Base-by-base conservation (phyloP, 1,140 invertebrate species). In the Zaprionus taronus region DNA sequence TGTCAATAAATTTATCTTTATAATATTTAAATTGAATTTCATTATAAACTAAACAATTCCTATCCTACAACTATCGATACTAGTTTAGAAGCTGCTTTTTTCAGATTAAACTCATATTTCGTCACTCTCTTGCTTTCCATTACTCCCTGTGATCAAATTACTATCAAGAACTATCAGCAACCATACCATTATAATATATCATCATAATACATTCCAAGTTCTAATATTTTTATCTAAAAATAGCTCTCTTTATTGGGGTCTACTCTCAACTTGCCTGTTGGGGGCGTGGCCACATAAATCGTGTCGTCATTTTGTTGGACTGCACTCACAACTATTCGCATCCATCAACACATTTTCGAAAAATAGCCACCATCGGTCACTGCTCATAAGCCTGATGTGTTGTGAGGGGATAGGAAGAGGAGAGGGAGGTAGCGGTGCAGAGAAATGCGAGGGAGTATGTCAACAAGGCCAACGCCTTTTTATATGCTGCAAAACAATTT, bases 401-500 rank as follows among this genome's bases (percentile, higher is more conserved):
- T 20, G n/a, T 31, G 4, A 58, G 4, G 5, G 15, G 5, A 4
- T 2, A 1, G 36, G 17, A 11, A 1, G n/a, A 47, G 44, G 47
- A 20, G 0, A 5, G 12, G 38, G 36, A 7, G 4, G 24, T 4
- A 6, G 55, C 0, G 9, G 31, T 34, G 6, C 28, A 31, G 28
- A 31, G 28, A 31, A 31, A 36, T 36, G 41, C n/a, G 64, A n/a
- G 34, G n/a, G 2, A 41, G 58, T 34, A 55, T 74, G 57, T 70
- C 38, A 63, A 49, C 65, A 53, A 66, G 26, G 49, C 57, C 69
- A 80, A 74, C 80, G 72, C 58, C 80, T 79, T 90, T 82, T 90
- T 90, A 90, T 90, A 77, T 86, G 76, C 85, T 80, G 77, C 86
- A 90, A 90, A 90, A 90, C 85, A 90, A 90, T 90, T 90, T 85